Conservation (phyloP, 2,888 invertebrate genomes). For the Rhingia campestris region DNA sequence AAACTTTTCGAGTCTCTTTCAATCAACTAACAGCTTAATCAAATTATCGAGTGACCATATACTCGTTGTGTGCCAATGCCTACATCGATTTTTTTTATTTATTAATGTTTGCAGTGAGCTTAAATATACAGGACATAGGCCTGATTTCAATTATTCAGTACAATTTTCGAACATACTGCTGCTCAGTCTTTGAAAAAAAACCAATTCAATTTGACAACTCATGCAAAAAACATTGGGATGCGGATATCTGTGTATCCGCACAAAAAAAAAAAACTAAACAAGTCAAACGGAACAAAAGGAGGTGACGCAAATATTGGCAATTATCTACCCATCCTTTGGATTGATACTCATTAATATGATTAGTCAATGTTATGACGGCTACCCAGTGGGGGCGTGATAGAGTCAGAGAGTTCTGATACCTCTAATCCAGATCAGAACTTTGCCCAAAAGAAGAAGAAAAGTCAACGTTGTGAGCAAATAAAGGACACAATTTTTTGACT, state of each 20-base stretch:
- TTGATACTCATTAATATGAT: slow-evolving; percentile 68
- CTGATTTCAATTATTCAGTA: slow-evolving; percentile 59
- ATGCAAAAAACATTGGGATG: no score
- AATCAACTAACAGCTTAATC: slow-evolving; percentile 69
- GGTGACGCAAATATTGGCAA: slow-evolving; percentile 55
- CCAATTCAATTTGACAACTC: no score
- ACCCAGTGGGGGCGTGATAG: no score
- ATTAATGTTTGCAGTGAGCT: slow-evolving; percentile 17
- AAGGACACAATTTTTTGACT: slow-evolving; percentile 64
- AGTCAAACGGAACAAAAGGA: slow-evolving; percentile 1
- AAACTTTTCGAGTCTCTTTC: slow-evolving; percentile 41
- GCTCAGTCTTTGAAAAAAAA: neutral
- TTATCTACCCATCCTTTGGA: slow-evolving; percentile 47
- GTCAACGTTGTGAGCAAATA: slow-evolving; percentile 21
- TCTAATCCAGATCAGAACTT: no score
- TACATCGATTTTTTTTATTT: slow-evolving; percentile 6
- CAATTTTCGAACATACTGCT: slow-evolving; percentile 28
- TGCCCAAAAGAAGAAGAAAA: no score
- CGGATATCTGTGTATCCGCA: neutral
- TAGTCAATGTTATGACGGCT: slow-evolving; percentile 34
- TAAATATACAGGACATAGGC: slow-evolving; percentile 2
- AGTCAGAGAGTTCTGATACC: no score
- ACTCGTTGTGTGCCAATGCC: slow-evolving; percentile 5
- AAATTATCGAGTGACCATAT: slow-evolving; percentile 42
- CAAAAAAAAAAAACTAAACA: neutral